These are phyloP conservation scores for Apamea epomidion DNA, from an alignment of 2,888 invertebrate species.

Conservation along the genomic window DNA sequence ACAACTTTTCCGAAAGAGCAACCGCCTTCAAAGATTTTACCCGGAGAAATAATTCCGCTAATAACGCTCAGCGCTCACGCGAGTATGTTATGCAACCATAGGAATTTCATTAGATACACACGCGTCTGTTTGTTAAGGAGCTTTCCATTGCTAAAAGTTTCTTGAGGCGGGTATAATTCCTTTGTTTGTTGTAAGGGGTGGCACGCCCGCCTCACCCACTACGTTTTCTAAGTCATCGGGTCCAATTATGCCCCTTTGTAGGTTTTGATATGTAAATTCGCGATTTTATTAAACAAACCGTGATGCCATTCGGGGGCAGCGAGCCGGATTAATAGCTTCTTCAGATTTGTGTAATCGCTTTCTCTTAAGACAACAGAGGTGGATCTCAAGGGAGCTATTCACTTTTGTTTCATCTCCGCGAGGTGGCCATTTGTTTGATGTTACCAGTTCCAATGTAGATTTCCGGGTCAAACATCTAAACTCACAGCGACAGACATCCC, in stretches of 20 bases:
- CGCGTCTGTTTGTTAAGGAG: constrained; percentile 91
- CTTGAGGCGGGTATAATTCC: constrained; percentile 91
- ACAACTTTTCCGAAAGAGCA: constrained; percentile 90
- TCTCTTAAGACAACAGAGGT: constrained; percentile 89
- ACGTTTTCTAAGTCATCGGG: constrained; percentile 91
- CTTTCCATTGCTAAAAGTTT: constrained; percentile 91
- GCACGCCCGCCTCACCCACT: constrained; percentile 85
- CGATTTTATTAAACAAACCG: constrained; percentile 91
- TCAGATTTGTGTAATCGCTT: constrained; percentile 91
- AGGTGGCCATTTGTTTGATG: constrained; percentile 73
- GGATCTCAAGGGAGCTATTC: constrained; percentile 84
- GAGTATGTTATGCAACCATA: constrained; percentile 90
- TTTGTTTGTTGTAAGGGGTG: constrained; percentile 89
- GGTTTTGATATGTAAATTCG: constrained; percentile 91
- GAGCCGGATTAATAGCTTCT: constrained; percentile 90
- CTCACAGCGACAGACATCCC: constrained; percentile 31
- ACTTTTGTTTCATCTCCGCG: constrained; percentile 72
- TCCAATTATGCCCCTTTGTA: constrained; percentile 91
- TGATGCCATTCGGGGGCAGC: constrained; percentile 90
- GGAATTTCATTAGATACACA: constrained; percentile 91
- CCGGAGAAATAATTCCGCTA: constrained; percentile 89
- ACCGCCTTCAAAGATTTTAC: constrained; percentile 90
- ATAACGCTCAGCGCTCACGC: constrained; percentile 88
- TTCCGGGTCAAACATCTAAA: constrained; percentile 63
- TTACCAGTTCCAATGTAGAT: constrained; percentile 65